Evolutionary conservation across 2,113 vertebrate species (phyloP).

Genomic region (Cavia porcellus): DNA sequence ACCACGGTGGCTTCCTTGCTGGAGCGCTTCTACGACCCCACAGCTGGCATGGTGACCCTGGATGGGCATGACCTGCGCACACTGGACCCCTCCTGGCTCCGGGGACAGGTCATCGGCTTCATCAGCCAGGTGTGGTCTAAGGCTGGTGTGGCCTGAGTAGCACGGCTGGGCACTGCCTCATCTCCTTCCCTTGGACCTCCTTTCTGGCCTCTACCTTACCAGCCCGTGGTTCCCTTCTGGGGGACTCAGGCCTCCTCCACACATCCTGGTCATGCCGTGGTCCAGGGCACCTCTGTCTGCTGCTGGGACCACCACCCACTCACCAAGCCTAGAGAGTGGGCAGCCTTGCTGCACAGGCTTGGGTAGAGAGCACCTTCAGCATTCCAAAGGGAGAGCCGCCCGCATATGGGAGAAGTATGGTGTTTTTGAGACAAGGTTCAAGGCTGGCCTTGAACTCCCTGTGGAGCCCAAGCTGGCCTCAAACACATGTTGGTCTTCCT

Average conservation of each 20-base stretch:
- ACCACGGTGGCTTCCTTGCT: constrained; percentile 95
- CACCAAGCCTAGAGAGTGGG: neutral
- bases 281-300: neutral
- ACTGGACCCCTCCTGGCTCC: constrained; percentile 95
- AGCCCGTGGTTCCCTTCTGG: neutral
- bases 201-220: neutral
- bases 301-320: neutral
- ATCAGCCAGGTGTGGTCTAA: constrained; percentile 93
- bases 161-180: neutral
- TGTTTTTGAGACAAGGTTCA: neutral
- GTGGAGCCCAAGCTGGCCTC: neutral
- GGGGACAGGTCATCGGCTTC: constrained; percentile 94
- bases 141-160: neutral
- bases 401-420: too few species aligned
- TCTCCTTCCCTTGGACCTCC: neutral
- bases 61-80: constrained; percentile 92
- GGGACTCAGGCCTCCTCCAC: neutral
- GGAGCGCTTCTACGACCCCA: constrained; percentile 97
- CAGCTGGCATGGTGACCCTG: constrained; percentile 89
- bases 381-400: neutral
- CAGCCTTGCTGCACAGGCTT: fast-evolving
- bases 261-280: fast-evolving
- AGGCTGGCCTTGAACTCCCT: neutral
- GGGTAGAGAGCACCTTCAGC: too few species aligned
- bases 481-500: neutral